These are phyloP conservation scores for Tachysurus vachellii DNA, from an alignment of 2,113 vertebrate species.

Conservation along the genomic window DNA sequence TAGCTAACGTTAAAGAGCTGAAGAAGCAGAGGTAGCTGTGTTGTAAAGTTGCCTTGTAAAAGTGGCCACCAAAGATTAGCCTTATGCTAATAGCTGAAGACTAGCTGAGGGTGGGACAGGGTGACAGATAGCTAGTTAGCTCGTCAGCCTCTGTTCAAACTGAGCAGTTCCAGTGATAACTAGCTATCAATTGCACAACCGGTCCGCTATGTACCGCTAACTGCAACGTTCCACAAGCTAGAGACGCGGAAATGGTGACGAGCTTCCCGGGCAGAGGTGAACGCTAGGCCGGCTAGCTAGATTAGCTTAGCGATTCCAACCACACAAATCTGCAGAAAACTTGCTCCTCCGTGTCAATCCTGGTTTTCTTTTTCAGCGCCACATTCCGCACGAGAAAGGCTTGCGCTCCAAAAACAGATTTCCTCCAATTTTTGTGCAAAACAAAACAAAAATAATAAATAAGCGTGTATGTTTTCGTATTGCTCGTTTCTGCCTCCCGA, in stretches of 20 bases:
- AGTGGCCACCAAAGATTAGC: conserved; percentile 23
- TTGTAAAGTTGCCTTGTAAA: conserved; percentile 26
- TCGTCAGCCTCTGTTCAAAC: conserved; percentile 1
- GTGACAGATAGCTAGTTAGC: conserved; percentile 30
- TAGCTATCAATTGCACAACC: background rate
- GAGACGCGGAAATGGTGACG: background rate
- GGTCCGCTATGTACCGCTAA: background rate
- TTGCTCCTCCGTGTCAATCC: conserved; percentile 1
- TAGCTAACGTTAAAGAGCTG: background rate
- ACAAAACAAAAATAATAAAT: background rate
- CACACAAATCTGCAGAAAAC: conserved; percentile 26
- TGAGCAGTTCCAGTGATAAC: conserved; percentile 10
- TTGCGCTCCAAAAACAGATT: conserved; percentile 21
- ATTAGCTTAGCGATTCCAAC: conserved; percentile 34
- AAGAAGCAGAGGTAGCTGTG: conserved; percentile 35
- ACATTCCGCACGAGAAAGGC: background rate
- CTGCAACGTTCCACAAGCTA: background rate
- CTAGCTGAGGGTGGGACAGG: conserved; percentile 47
- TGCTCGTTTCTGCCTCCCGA: conserved; percentile 42
- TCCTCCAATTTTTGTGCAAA: background rate
- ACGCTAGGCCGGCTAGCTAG: conserved; percentile 30
- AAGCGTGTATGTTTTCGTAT: background rate
- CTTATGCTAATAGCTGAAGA: conserved; percentile 36
- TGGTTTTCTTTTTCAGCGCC: conserved; percentile 12
- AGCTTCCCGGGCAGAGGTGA: conserved; percentile 25